Percentiles rank a stretch among this genome's conserved stretches.
phyloP scores from a whole-genome alignment of 2,113 vertebrate species.

The Misgurnus anguillicaudatus region DNA sequence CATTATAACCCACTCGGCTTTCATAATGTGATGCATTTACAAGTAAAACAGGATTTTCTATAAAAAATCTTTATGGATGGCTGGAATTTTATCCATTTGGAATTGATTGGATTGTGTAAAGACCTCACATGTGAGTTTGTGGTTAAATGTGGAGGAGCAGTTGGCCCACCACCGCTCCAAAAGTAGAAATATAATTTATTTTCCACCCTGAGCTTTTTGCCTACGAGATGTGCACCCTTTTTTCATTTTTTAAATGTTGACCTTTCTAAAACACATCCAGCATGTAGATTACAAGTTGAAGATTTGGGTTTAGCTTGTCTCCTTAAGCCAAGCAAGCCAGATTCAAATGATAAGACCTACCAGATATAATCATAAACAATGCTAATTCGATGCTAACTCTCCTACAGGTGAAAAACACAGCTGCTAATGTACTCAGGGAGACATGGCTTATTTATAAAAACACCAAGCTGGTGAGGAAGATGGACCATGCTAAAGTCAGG shows the following conservation, averaged over 20 bases:
- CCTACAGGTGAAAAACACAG: slow-evolving; percentile 97
- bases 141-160: no score
- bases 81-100: no score
- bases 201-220: no score
- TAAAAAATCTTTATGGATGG: not conserved
- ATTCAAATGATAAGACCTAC: not conserved
- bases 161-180: no score
- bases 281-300: no score
- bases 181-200: no score
- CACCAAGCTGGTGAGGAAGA: slow-evolving; percentile 98
- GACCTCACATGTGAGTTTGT: not conserved
- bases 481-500: slow-evolving; percentile 98
- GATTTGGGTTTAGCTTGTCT: no score
- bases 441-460: slow-evolving; percentile 99
- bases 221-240: no score
- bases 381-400: slow-evolving; percentile 45
- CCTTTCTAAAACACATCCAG: no score
- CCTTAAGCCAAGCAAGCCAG: not conserved
- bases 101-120: not conserved
- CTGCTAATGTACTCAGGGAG: slow-evolving; percentile 99
- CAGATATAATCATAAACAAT: not conserved
- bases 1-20: not conserved
- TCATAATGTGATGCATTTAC: not conserved
- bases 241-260: no score
- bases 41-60: not conserved